Conservation (phyloP, 2,888 invertebrate species). For the Leucophenga montana region DNA sequence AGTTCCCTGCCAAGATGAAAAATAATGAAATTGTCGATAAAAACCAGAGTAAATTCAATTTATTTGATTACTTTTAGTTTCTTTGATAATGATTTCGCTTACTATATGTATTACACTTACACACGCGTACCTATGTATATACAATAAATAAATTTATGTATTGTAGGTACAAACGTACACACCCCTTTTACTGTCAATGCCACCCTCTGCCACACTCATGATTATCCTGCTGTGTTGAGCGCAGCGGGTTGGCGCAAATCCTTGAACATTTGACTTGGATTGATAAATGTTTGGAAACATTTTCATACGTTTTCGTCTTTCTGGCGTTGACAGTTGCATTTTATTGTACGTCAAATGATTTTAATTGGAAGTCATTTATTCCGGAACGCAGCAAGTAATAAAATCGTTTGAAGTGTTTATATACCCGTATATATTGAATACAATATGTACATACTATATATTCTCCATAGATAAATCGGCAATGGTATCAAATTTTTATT, state of each 20-base stretch:
- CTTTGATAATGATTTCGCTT: background rate
- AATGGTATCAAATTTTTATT: no score
- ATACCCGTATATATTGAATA: background rate
- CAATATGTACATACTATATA: no score
- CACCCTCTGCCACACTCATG: conserved; percentile 22
- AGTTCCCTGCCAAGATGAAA: conserved; percentile 77
- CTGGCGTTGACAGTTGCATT: conserved; percentile 56
- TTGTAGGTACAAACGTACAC: background rate
- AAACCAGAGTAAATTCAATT: conserved; percentile 1
- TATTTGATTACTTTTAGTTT: conserved; percentile 19
- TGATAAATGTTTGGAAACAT: conserved; percentile 55
- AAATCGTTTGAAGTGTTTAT: conserved; percentile 52
- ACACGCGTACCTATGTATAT: conserved; percentile 4
- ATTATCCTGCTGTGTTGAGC: conserved; percentile 26
- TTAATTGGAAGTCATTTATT: conserved; percentile 64
- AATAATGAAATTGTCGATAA: background rate
- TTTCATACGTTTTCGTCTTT: conserved; percentile 54
- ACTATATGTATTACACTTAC: conserved; percentile 12
- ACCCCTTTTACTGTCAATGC: conserved; percentile 4
- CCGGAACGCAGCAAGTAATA: conserved; percentile 54
- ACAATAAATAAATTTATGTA: background rate
- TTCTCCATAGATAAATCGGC: no score
- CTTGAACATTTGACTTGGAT: conserved; percentile 3
- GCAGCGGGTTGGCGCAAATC: conserved; percentile 17
- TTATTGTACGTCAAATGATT: conserved; percentile 56